A percentile compares a stretch with the other conserved stretches of the same genome.
Evolutionary conservation across 2,797 vertebrate genomes (phyloP).

Genomic region (Coccyzus lansbergi): DNA sequence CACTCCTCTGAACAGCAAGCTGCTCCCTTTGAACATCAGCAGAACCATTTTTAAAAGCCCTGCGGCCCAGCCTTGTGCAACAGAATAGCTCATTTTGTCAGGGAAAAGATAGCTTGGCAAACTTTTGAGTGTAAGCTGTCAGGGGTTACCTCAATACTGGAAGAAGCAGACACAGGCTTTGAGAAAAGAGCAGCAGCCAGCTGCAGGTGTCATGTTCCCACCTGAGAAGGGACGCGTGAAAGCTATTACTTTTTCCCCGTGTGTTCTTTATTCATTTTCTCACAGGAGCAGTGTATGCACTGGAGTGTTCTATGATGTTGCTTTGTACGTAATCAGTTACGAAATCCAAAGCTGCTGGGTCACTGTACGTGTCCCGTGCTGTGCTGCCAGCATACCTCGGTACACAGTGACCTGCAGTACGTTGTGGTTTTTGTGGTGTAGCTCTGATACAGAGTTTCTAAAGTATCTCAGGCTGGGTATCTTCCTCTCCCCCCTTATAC

Average conservation of each 20-base stretch:
- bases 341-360: conserved; percentile 17
- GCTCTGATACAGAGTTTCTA: not conserved
- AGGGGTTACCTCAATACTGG: not conserved
- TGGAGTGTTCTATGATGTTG: accelerated
- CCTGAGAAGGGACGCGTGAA: not conserved
- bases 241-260: not conserved
- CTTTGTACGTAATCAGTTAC: not conserved
- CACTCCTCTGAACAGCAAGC: conserved; percentile 55
- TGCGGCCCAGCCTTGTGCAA: not conserved
- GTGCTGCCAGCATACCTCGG: not conserved
- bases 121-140: conserved; percentile 20
- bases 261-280: not conserved
- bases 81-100: conserved; percentile 20
- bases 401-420: accelerated
- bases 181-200: not conserved
- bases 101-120: conserved; percentile 14
- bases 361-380: accelerated
- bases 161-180: not conserved
- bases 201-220: not conserved
- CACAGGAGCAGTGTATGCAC: not conserved
- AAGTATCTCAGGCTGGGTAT: not conserved
- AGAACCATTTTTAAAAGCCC: conserved; percentile 20
- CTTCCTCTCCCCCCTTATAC: not conserved
- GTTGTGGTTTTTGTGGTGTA: accelerated
- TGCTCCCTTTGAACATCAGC: conserved; percentile 63